Evolutionary conservation across 2,797 vertebrate genomes (phyloP), one percentile per base, ranked within the genome.

Genomic region (Megalops cyprinoides): DNA sequence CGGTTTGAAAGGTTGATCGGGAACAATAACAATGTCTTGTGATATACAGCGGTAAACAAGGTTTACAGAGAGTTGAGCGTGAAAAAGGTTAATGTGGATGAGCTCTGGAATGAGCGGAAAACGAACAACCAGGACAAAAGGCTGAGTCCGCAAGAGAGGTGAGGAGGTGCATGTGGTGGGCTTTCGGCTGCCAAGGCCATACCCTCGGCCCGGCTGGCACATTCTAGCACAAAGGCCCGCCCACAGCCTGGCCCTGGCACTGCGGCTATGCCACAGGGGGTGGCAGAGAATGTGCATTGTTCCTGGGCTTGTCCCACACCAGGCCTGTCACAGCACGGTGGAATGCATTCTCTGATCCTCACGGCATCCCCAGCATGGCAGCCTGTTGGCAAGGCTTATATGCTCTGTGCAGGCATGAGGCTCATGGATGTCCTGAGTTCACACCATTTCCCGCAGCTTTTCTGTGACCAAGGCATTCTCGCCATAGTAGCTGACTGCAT

Each of bases 281-380:
- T 5, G 12, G 73, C 56, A 53, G 56, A 76, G 80, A 82, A 82
- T 71, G 65, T n/a, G 28, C 74, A 82, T 78, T 71, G 75, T 78
- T 77, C 65, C 39, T 3, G 51, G 4, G 34, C 10, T 37, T 34
- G 15, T 53, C 80, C 80, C 80, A 77, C 74, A n/a, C 34, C 80
- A 55, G 25, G 74, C 48, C 80, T 12, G 48, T 42, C 18, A 48
- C 37, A 28, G 25, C 75, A 25, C 9, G n/a, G 18, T 48, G 39
- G 10, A 25, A 48, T n/a, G 62, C 39, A 4, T 12, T 80, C 73
- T 62, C 79, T 65, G 73, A 25, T n/a, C 48, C 58, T 71, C 62
- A 71, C 62, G 39, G n/a, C 31, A 58, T 77, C 12, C 5, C 18
- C 10, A 44, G 9, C 23, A 14, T 23, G 4, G 31, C 14, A 6